These are phyloP conservation scores for Vireo griseus DNA, from an alignment of 2,797 vertebrate genomes.

Conservation along the genomic window DNA sequence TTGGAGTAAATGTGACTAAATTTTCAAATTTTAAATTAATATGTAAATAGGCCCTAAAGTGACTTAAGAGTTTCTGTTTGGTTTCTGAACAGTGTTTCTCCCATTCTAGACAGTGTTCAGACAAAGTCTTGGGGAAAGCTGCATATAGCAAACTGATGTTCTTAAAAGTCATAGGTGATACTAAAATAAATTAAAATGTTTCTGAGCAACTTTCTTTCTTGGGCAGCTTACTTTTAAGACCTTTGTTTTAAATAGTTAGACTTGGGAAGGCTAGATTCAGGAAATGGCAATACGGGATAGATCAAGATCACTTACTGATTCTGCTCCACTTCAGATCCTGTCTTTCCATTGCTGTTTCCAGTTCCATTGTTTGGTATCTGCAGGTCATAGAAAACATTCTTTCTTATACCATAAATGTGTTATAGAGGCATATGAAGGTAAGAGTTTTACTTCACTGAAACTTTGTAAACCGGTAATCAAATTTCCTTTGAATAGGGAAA, in stretches of 20 bases:
- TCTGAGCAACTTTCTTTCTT: neutral
- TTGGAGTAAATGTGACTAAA: neutral
- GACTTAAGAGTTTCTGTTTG: neutral
- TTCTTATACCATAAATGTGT: neutral
- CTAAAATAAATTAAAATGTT: neutral
- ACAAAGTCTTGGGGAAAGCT: neutral
- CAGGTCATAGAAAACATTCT: neutral
- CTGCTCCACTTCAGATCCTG: neutral
- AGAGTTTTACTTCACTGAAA: neutral
- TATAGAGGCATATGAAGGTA: neutral
- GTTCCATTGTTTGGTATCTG: neutral
- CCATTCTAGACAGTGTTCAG: neutral
- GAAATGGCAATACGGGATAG: neutral
- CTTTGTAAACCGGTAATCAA: neutral
- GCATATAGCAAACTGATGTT: neutral
- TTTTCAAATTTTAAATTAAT: neutral
- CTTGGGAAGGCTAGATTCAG: neutral
- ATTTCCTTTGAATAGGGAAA: neutral
- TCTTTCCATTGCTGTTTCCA: neutral
- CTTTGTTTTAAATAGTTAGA: neutral
- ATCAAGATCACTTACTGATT: neutral
- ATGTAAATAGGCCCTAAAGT: neutral
- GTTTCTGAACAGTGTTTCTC: neutral
- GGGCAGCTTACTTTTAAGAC: neutral
- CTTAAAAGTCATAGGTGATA: neutral